Evolutionary conservation across 2,888 invertebrate genomes (phyloP), one percentile per base, ranked within the genome.

Genomic region (Fragum whitleyi): DNA sequence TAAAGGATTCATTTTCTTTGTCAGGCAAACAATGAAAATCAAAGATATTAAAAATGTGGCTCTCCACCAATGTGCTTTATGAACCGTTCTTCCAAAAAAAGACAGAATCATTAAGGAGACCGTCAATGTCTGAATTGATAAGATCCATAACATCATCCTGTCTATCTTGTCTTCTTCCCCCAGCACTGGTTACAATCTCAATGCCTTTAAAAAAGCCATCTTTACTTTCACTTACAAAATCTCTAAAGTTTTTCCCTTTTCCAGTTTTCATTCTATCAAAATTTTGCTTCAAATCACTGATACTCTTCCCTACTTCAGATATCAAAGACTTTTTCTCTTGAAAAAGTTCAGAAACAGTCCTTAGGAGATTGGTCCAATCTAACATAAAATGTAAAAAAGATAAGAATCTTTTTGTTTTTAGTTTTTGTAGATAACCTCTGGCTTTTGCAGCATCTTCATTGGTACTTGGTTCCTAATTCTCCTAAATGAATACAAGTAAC

Each of bases 51-150:
- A 16, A 65, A 72, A 42, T 65, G 77, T 7, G 77, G 77, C 36
- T 77, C 77, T 16, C 65, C 67, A 16, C 67, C 71, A 53, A 77
- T 39, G 47, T 77, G 77, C n/a, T 77, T 77, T 19, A 72, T 71
- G 51, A 71, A 77, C 21, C 77, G 23, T 36, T 77, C 77, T 55
- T 70, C 77, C 6, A 77, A 23, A 77, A 77, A 28, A 71, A 71
- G 28, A 32, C 62, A n/a, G 76, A 9, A n/a, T 59, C 69, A 51
- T 59, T 23, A 9, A 76, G 39, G 2, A 71, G 71, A 23, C 23
- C 23, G 26, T 77, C 65, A 21, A 77, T 77, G 21, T 65, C 65
- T 1, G 11, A 1, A 19, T 77, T 71, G 7, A 77, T 36, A 7
- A 7, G n/a, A 0, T 65, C 77, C n/a, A 55, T 23, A 47, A 51